A percentile compares a stretch with the other conserved stretches of the same genome.
phyloP scores from a whole-genome alignment of 2,888 invertebrate species.

The Malthinus seriepunctatus region DNA sequence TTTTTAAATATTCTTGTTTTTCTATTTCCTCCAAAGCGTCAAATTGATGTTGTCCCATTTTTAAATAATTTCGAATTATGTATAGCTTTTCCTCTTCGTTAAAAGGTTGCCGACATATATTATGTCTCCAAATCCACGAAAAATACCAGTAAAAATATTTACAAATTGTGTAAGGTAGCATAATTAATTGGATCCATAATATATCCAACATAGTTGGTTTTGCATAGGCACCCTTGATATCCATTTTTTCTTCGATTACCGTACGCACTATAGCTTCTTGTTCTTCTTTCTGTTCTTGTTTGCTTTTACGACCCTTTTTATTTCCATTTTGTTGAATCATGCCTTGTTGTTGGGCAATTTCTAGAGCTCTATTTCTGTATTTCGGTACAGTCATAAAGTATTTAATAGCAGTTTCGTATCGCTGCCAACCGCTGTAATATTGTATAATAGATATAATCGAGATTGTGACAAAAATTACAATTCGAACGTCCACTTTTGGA shows the following conservation, averaged over 20 bases:
- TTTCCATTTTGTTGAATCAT: slow-evolving; percentile 55
- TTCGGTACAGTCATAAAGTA: slow-evolving; percentile 87
- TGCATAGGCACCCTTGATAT: slow-evolving; percentile 90
- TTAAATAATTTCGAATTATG: slow-evolving; percentile 79
- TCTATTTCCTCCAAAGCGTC: slow-evolving; percentile 75
- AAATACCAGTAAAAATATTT: slow-evolving; percentile 75
- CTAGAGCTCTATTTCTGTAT: slow-evolving; percentile 79
- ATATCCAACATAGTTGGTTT: slow-evolving; percentile 79
- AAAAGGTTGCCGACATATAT: slow-evolving; percentile 73
- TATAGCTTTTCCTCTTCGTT: slow-evolving; percentile 83
- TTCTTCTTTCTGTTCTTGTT: slow-evolving; percentile 72
- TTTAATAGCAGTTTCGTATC: slow-evolving; percentile 82
- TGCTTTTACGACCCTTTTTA: slow-evolving; percentile 59
- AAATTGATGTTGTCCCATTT: slow-evolving; percentile 72
- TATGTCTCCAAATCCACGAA: slow-evolving; percentile 82
- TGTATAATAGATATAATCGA: slow-evolving; percentile 85
- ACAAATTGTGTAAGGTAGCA: slow-evolving; percentile 75
- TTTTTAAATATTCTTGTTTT: slow-evolving; percentile 71
- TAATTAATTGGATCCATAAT: slow-evolving; percentile 81
- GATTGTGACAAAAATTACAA: slow-evolving; percentile 84
- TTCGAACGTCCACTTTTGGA: slow-evolving; percentile 88
- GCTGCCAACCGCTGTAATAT: slow-evolving; percentile 77
- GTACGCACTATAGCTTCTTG: slow-evolving; percentile 77
- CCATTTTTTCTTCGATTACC: slow-evolving; percentile 91
- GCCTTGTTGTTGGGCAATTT: slow-evolving; percentile 66